Conservation (phyloP, 2,797 vertebrate species). For the Spinus pinus region DNA sequence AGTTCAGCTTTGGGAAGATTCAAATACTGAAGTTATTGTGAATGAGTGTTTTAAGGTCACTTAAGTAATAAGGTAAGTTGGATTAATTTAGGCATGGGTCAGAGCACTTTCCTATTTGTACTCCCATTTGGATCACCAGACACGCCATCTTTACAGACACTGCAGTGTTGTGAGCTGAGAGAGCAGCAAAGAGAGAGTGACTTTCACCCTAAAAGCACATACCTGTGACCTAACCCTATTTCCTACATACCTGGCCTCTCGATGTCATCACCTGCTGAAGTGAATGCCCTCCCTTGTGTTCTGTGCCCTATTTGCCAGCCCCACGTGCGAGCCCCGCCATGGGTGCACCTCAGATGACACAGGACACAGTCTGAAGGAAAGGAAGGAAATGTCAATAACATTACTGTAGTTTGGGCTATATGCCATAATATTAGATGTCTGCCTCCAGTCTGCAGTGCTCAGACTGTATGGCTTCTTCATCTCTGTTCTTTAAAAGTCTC, state of each 20-base stretch:
- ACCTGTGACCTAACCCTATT: not conserved
- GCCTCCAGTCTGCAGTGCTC: not conserved
- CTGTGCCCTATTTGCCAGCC: not conserved
- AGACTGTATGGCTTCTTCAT: not conserved
- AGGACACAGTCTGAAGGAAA: not conserved
- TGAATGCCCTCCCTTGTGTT: not conserved
- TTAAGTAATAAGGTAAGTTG: not conserved
- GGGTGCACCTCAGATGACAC: not conserved
- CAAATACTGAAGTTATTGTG: rapidly evolving
- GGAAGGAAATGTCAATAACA: not conserved
- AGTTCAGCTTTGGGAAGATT: not conserved
- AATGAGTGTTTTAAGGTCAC: not conserved
- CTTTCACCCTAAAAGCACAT: not conserved
- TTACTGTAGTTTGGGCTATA: not conserved
- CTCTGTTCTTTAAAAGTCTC: not conserved
- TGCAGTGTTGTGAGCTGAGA: not conserved
- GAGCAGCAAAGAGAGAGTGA: not conserved
- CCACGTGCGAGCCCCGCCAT: rapidly evolving
- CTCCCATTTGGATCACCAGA: not conserved
- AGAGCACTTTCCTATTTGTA: not conserved
- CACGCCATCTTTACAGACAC: not conserved
- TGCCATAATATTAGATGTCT: not conserved
- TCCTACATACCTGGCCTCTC: not conserved
- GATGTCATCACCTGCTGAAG: not conserved
- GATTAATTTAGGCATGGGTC: not conserved